These are phyloP conservation scores for Urocitellus parryii DNA, from an alignment of 2,113 vertebrate genomes.

Conservation along the genomic window DNA sequence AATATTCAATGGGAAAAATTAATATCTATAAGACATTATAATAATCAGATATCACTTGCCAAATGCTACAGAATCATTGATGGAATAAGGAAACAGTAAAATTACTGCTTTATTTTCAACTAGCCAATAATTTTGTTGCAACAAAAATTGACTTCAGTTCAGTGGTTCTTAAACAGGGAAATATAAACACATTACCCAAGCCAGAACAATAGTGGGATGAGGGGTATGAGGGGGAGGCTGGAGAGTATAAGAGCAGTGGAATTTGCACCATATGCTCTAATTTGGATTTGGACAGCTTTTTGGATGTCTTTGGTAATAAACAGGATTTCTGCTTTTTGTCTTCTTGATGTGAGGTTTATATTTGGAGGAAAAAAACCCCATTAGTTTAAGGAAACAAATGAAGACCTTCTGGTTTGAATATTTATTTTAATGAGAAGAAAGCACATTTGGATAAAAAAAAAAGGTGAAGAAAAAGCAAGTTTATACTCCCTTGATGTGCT, in stretches of 20 bases:
- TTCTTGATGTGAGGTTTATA: constrained; percentile 76
- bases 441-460: constrained; percentile 58
- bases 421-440: constrained; percentile 79
- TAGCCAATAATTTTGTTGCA: background rate
- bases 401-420: constrained; percentile 74
- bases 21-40: background rate
- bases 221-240: background rate
- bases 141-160: constrained; percentile 54
- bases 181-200: constrained; percentile 54
- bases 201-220: background rate
- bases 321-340: constrained; percentile 80
- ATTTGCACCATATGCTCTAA: constrained; percentile 73
- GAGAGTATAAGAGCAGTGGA: background rate
- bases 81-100: constrained; percentile 1
- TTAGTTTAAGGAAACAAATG: constrained; percentile 76
- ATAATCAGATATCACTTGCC: background rate
- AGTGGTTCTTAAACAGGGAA: constrained; percentile 37
- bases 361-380: background rate
- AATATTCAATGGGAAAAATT: background rate
- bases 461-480: constrained; percentile 78
- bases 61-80: background rate
- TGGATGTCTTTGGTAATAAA: constrained; percentile 76
- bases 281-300: constrained; percentile 72
- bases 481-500: constrained; percentile 66
- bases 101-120: background rate